Evolutionary conservation across 2,113 vertebrate genomes (phyloP), one percentile per base, ranked within the genome.

Genomic region (Periophthalmus modestus): DNA sequence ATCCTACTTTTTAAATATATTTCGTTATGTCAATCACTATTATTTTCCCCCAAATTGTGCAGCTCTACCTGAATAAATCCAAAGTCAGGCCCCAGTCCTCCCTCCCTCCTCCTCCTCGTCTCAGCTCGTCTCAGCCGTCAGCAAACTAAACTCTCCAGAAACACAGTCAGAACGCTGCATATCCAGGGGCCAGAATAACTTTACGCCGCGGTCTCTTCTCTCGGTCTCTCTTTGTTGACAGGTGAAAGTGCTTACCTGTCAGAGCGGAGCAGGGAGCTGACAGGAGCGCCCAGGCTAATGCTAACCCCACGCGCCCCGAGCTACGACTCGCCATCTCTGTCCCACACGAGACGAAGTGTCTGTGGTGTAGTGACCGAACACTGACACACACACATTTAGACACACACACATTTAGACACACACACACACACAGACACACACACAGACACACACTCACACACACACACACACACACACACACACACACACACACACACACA

Each of bases 171-270:
- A 43, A 43, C 78, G 69, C 21, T 85, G 82, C 72, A 12, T 86
- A 71, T 84, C 87, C 85, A 0, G 78, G 65, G 88, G 86, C 88
- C 80, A 79, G 87, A 87, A 87, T 85, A 90, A 82, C 83, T 80
- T 54, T 54, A 9, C 6, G 6, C 19, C 1, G 5, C 36, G 7
- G 39, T 54, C 72, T 83, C 66, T 76, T 54, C 52, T 66, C 74
- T 72, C 71, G 74, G 6, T 52, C 80, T 78, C 69, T 82, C 84
- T 90, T 84, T 87, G 86, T 89, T 85, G 84, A 87, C 86, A 88
- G 75, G 81, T 79, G 78, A 89, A 89, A 85, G 87, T 88, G 85
- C 89, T 88, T 91, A 93, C 89, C 90, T 92, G 90, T 91, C 87
- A 87, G 73, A 50, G 85, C 82, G 74, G 82, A 74, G 72, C 80